Conservation (phyloP, 2,888 invertebrate genomes). For the Torymus tubicola region DNA sequence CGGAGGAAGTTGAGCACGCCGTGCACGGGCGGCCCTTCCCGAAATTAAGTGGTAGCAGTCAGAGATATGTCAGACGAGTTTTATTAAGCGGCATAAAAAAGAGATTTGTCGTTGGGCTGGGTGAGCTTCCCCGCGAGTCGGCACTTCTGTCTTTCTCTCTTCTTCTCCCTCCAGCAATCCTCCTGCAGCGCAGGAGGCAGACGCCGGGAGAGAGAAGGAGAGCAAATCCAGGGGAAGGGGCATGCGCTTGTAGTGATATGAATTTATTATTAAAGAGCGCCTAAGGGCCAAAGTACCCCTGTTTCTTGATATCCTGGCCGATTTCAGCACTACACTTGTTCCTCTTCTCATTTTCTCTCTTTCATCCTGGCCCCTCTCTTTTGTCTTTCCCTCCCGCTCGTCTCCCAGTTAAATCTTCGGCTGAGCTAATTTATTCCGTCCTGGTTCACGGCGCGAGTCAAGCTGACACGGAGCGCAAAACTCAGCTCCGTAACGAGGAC, state of each 20-base stretch:
- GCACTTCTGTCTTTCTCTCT: background rate
- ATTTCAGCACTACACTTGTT: background rate
- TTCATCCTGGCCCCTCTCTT: background rate
- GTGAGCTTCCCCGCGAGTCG: constrained; percentile 35
- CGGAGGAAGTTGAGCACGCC: constrained; percentile 7
- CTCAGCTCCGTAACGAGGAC: constrained; percentile 24
- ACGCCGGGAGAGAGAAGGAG: constrained; percentile 50
- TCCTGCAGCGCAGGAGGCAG: background rate
- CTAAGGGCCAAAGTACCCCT: constrained; percentile 70
- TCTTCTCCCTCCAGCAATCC: background rate
- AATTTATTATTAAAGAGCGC: constrained; percentile 75
- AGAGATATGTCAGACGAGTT: constrained; percentile 75
- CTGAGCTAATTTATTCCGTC: constrained; percentile 68
- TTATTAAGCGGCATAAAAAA: constrained; percentile 76
- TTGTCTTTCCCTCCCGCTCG: constrained; percentile 15
- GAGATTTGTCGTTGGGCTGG: constrained; percentile 73
- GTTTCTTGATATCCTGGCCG: constrained; percentile 39
- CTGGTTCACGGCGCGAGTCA: constrained; percentile 50
- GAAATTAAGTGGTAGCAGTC: constrained; percentile 76
- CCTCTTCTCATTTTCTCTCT: constrained; percentile 27
- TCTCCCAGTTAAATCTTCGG: constrained; percentile 50
- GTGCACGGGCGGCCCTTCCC: constrained; percentile 50
- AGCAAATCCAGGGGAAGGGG: constrained; percentile 57
- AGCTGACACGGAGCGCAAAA: constrained; percentile 36
- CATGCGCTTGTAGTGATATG: constrained; percentile 71